These are phyloP conservation scores for Fulica atra DNA, from an alignment of 2,113 vertebrate genomes.

Conservation along the genomic window DNA sequence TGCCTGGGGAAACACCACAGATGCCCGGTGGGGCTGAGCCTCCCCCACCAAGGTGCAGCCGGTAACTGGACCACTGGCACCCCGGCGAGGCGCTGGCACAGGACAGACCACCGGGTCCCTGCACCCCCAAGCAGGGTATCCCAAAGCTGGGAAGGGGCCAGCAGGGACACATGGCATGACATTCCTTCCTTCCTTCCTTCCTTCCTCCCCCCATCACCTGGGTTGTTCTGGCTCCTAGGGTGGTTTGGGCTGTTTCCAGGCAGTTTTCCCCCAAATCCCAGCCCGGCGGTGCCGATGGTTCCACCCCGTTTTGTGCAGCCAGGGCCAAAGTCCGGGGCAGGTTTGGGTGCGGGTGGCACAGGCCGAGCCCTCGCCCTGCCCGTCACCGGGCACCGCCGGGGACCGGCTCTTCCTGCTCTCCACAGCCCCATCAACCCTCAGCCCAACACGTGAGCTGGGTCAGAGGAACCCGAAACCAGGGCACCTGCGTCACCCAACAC, in stretches of 20 bases:
- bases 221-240: background rate
- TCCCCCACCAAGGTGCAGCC: background rate
- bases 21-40: background rate
- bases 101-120: too few species aligned
- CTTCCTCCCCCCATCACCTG: background rate
- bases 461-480: background rate
- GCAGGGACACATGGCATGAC: background rate
- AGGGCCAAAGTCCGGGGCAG: background rate
- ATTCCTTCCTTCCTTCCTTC: too few species aligned
- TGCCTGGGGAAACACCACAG: background rate
- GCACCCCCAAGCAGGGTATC: background rate
- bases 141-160: background rate
- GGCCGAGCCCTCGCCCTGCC: background rate
- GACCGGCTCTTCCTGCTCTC: background rate
- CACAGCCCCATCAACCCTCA: background rate
- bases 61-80: background rate
- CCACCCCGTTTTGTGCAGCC: accelerated
- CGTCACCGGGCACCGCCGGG: background rate
- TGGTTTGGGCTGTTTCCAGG: accelerated
- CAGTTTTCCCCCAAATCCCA: background rate
- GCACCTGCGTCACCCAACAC: background rate
- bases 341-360: background rate
- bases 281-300: background rate
- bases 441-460: too few species aligned
- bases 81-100: background rate